A percentile compares a stretch with the other conserved stretches of the same genome.
Evolutionary conservation across 1,140 invertebrate genomes (phyloP).

Genomic region (Habropoda laboriosa): DNA sequence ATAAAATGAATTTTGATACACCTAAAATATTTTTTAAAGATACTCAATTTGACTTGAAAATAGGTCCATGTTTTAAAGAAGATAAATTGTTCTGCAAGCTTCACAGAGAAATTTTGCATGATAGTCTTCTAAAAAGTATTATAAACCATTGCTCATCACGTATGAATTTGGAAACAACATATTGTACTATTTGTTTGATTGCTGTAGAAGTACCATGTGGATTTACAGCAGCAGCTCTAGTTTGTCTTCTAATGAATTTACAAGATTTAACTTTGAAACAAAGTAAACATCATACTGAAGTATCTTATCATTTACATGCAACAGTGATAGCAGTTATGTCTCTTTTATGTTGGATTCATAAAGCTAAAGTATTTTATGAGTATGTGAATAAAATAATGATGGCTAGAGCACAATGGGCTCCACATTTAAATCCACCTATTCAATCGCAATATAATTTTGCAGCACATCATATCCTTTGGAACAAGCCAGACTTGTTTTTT

Average conservation of each 20-base stretch:
- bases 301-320: conserved; percentile 82
- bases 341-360: conserved; percentile 84
- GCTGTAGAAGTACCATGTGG: conserved; percentile 84
- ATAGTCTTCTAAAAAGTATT: conserved; percentile 79
- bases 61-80: conserved; percentile 72
- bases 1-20: conserved; percentile 79
- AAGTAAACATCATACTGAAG: conserved; percentile 50
- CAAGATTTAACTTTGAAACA: conserved; percentile 81
- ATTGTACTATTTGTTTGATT: conserved; percentile 82
- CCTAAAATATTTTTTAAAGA: conserved; percentile 83
- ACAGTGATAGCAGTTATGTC: conserved; percentile 83
- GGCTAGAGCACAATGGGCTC: conserved; percentile 82
- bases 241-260: conserved; percentile 83
- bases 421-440: conserved; percentile 84
- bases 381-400: conserved; percentile 83
- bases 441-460: conserved; percentile 81
- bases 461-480: conserved; percentile 83
- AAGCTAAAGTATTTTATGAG: conserved; percentile 82
- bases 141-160: conserved; percentile 77
- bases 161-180: conserved; percentile 82
- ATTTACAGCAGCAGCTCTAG: conserved; percentile 82
- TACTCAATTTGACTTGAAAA: conserved; percentile 75
- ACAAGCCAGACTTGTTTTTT: conserved; percentile 84
- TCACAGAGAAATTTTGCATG: conserved; percentile 81
- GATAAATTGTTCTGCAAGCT: conserved; percentile 81